Conservation (phyloP, 1,140 invertebrate genomes). For the Ips nitidus region DNA sequence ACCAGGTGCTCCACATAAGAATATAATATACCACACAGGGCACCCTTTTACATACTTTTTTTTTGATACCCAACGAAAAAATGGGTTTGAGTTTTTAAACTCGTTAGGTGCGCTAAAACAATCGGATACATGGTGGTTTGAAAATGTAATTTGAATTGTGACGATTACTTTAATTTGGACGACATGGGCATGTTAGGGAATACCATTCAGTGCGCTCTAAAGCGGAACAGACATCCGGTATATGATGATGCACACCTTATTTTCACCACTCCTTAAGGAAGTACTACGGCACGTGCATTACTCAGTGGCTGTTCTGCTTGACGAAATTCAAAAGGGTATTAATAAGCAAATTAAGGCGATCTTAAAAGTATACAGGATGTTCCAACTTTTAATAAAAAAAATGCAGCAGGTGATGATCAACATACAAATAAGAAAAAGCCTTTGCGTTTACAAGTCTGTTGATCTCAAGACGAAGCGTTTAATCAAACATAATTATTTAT, state of each 20-base stretch:
- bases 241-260: constrained; percentile 1
- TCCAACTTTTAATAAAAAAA: no score
- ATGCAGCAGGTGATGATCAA: no score
- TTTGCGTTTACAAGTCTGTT: no score
- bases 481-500: no score
- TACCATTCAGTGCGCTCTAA: neutral
- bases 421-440: no score
- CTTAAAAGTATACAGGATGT: no score
- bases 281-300: neutral
- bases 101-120: constrained; percentile 18
- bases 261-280: constrained; percentile 12
- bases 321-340: constrained; percentile 1
- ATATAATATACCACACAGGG: constrained; percentile 26
- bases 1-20: constrained; percentile 27
- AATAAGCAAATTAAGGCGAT: neutral
- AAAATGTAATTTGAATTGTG: neutral
- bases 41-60: constrained; percentile 26
- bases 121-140: constrained; percentile 20
- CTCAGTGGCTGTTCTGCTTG: constrained; percentile 7
- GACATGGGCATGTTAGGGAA: no score
- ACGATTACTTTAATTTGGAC: neutral
- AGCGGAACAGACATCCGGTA: constrained; percentile 8
- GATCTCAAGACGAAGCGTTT: no score
- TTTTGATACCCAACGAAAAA: constrained; percentile 4
- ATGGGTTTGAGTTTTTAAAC: neutral